Evolutionary conservation across 2,113 vertebrate genomes (phyloP), one percentile per base, ranked within the genome.

Genomic region (Caretta caretta): DNA sequence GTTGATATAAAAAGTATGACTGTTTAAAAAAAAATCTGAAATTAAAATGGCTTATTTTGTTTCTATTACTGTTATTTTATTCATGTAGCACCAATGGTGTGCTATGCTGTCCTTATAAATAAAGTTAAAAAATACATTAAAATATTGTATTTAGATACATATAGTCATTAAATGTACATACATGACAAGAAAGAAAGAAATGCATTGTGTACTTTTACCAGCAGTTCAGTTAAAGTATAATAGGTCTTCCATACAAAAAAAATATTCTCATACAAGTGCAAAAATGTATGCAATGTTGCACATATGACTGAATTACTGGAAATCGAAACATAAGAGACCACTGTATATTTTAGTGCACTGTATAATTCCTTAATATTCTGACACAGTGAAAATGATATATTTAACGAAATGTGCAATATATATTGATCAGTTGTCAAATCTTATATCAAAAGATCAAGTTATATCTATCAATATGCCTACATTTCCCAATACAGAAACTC

Each of bases 361-460:
- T 6, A 25, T 25, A 87, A 83, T 0, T 38, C 10, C 10, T 38
- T 72, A 86, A 79, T 35, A 91, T 29, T 87, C 92, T 4, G 20
- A n/a, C 24, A 87, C 22, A 84, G 69, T 65, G 8, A 91, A 94
- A 90, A 93, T 25, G 1, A 54, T 81, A 29, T 9, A 31, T 90
- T 94, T 85, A 87, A 92, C 48, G 22, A 90, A 87, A 88, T 12
- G 3, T 81, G 16, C 4, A 87, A 16, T 65, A 59, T 16, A 19
- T 53, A 84, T 62, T 5, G 1, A 83, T 38, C 38, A 85, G 92
- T 46, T 94, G 19, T 81, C 94, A 92, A 95, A 62, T 9, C 35
- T 89, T 24, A 86, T 0, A 94, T 11, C 16, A 88, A 38, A 92
- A 97, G 89, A 83, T 78, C 84, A 86, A 93, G 69, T 29, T 35